Base-by-base conservation (phyloP, 2,797 vertebrate species). In the Melanotaenia trifasciata region DNA sequence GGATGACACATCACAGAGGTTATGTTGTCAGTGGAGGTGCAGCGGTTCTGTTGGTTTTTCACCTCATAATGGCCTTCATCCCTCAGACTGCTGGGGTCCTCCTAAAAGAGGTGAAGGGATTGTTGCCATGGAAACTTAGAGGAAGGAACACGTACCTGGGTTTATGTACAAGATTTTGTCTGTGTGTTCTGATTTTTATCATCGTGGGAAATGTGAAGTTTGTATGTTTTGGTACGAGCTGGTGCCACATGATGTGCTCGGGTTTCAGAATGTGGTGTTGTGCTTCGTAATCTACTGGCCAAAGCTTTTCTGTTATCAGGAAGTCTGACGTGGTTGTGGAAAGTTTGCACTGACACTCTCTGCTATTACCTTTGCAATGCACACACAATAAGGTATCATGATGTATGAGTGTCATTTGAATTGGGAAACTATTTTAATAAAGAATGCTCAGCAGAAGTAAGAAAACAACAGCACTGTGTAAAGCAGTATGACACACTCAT, bases 31-130 rank as follows among this genome's bases (percentile, higher is more conserved):
- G 60, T 58, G 26, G 33, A 71, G 70, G 51, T 36, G 10, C 54
- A 54, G 57, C 59, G 43, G 60, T 70, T 64, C 36, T 84, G 28
- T 78, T 83, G 67, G 45, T 62, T 81, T 86, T 83, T 72, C 75
- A 70, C 67, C 33, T 67, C 54, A 69, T 65, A 72, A 87, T 92
- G 90, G 89, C 89, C 59, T 89, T 92, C 79, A 91, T 91, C 70
- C 83, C 81, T 76, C 88, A 91, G 61, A 89, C 85, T 0, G 79
- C 90, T 70, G 81, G 90, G 58, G 88, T 81, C 54, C 72, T 90
- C 54, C 77, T 89, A 50, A 90, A 85, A 64, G 89, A 81, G 57
- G 59, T 90, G 47, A 89, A 72, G 71, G 69, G 74, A 64, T 74
- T 90, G 83, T 84, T 90, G 32, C 86, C 80, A 64, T 76, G 84